These are phyloP conservation scores for Mystacornis crossleyi DNA, from an alignment of 2,113 vertebrate species.

Conservation along the genomic window DNA sequence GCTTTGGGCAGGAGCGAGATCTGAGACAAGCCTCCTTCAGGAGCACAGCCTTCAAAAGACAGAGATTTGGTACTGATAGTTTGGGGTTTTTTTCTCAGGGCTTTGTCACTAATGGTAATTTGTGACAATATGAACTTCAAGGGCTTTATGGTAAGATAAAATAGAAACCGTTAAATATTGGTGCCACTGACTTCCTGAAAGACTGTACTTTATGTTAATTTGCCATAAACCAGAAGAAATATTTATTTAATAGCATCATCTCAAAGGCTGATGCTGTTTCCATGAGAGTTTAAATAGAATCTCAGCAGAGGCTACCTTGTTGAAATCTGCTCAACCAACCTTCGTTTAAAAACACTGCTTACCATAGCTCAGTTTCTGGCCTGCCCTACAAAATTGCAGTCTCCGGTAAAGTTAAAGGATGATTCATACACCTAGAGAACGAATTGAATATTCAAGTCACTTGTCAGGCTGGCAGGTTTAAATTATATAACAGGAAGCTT, in stretches of 20 bases:
- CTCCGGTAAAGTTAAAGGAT: neutral
- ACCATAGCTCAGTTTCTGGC: neutral
- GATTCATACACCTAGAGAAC: constrained; percentile 56
- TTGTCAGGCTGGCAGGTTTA: constrained; percentile 70
- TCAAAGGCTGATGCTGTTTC: neutral
- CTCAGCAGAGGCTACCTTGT: neutral
- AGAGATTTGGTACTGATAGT: neutral
- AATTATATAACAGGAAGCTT: constrained; percentile 78
- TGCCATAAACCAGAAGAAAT: neutral
- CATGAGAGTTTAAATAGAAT: neutral
- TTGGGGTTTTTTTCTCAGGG: neutral
- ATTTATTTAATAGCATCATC: neutral
- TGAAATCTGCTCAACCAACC: neutral
- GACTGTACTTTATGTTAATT: neutral
- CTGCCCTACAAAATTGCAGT: neutral
- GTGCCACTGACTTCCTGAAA: neutral
- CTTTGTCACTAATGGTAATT: neutral
- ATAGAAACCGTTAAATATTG: neutral
- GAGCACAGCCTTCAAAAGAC: neutral
- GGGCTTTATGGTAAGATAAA: neutral
- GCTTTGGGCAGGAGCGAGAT: neutral
- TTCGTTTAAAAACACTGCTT: neutral
- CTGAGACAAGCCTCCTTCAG: neutral
- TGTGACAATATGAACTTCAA: neutral
- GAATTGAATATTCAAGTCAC: constrained; percentile 64